Evolutionary conservation across 2,888 invertebrate species (phyloP).

Genomic region (Rhingia campestris): DNA sequence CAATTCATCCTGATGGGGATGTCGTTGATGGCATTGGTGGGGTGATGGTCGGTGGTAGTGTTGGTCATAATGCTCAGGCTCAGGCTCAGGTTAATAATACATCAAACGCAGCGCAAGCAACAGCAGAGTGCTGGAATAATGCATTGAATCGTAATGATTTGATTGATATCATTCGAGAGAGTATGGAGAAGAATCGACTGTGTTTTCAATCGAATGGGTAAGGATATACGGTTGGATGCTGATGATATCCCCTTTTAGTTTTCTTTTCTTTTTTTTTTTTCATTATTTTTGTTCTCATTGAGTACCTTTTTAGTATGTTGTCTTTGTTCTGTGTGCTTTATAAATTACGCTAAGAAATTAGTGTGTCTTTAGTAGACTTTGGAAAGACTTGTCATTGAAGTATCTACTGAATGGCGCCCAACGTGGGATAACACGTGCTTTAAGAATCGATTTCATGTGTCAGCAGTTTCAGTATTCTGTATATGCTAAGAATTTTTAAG

Average conservation of each 20-base stretch:
- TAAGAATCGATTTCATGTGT: no score
- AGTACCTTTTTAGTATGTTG: not conserved
- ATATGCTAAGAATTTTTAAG: no score
- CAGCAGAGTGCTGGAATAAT: conserved; percentile 85
- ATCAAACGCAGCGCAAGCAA: conserved; percentile 58
- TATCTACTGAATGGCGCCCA: not conserved
- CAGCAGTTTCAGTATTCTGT: no score
- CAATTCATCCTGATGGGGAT: conserved; percentile 76
- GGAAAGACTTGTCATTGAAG: not conserved
- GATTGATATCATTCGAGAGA: conserved; percentile 93
- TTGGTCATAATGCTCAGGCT: conserved; percentile 72
- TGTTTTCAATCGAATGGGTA: conserved; percentile 92
- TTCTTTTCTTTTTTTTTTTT: not conserved
- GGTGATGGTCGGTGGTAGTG: conserved; percentile 75
- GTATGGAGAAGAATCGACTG: conserved; percentile 95
- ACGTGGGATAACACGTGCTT: not conserved
- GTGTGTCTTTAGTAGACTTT: conserved; percentile 4
- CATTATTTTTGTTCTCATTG: conserved; percentile 11
- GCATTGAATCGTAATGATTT: conserved; percentile 91
- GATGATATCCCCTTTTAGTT: conserved; percentile 54
- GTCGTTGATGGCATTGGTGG: conserved; percentile 79
- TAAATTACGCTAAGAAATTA: not conserved
- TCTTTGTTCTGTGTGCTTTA: conserved; percentile 6
- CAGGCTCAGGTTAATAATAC: conserved; percentile 72
- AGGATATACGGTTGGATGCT: conserved; percentile 76